Base-by-base conservation (phyloP, 2,888 invertebrate genomes). In the Neoascia interrupta region DNA sequence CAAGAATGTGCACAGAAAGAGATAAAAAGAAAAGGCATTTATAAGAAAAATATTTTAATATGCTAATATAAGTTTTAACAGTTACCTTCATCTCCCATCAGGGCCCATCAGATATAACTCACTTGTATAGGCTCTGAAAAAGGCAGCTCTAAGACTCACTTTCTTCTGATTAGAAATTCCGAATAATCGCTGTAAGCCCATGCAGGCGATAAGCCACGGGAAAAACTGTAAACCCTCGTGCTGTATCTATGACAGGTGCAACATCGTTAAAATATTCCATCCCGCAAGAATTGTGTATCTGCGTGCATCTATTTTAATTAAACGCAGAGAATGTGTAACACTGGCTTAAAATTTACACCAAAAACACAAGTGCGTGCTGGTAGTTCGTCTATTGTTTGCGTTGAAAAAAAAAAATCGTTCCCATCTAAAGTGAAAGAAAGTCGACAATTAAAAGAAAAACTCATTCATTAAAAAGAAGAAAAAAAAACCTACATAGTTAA, bases 81-180 rank as follows among this genome's bases (percentile, higher is more conserved):
- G 56, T 43, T 56, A 56, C 18, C 16, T 11, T 10, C 6, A 41
- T 11, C n/a, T 11, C 19, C 13, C 19, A 23, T 39, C 26, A n/a
- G n/a, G n/a, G n/a, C n/a, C n/a, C n/a, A n/a, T n/a, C n/a, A n/a
- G n/a, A n/a, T n/a, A n/a, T n/a, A n/a, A n/a, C n/a, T 39, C 23
- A 18, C 11, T 11, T 21, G 1, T 11, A 21, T 11, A 26, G 10
- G 10, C 6, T 26, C 26, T 26, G 10, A 5, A 5, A 10, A 26
- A 26, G 2, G 43, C 11, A 2, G 13, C 49, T n/a, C 6, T 31
- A 47, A 54, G 19, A 66, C 26, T 66, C 66, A 39, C 66, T 66
- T 66, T 66, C 66, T 66, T 66, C 45, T 54, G 64, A 54, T 64
- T 64, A 53, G 19, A 49, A 49, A 54, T 64, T 47, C 45, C 13